These are phyloP conservation scores for Prunella himalayana DNA, from an alignment of 2,113 vertebrate species.

Conservation along the genomic window DNA sequence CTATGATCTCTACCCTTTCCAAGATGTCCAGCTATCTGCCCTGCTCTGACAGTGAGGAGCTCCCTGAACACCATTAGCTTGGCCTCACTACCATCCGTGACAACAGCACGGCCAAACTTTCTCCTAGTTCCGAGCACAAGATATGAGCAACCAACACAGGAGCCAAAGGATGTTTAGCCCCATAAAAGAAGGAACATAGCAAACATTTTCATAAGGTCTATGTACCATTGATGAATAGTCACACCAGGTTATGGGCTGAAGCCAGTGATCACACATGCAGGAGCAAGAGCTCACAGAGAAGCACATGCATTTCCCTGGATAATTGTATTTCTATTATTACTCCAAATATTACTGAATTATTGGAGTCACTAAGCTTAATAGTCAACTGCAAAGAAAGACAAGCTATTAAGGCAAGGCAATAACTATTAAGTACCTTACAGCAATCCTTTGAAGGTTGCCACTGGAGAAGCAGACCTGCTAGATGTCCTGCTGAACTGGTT, in stretches of 20 bases:
- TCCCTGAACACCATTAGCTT: neutral
- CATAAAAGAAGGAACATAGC: neutral
- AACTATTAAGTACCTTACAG: neutral
- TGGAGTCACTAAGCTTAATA: neutral
- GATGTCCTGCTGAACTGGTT: neutral
- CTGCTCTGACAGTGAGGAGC: accelerated
- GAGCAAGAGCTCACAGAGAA: neutral
- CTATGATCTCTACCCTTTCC: neutral
- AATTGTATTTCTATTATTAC: neutral
- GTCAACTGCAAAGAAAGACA: neutral
- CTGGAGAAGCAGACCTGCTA: neutral
- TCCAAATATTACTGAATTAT: neutral
- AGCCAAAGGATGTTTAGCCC: neutral
- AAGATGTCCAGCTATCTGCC: neutral
- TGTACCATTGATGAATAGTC: accelerated
- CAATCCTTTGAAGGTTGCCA: neutral
- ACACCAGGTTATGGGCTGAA: neutral
- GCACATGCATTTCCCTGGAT: neutral
- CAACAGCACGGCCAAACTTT: accelerated
- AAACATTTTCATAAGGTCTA: neutral
- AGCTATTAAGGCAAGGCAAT: neutral
- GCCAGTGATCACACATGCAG: neutral
- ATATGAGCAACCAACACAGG: neutral
- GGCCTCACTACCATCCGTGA: neutral
- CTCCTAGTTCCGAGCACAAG: neutral